Base-by-base conservation (phyloP, 2,797 vertebrate species). In the Mico argentatus region DNA sequence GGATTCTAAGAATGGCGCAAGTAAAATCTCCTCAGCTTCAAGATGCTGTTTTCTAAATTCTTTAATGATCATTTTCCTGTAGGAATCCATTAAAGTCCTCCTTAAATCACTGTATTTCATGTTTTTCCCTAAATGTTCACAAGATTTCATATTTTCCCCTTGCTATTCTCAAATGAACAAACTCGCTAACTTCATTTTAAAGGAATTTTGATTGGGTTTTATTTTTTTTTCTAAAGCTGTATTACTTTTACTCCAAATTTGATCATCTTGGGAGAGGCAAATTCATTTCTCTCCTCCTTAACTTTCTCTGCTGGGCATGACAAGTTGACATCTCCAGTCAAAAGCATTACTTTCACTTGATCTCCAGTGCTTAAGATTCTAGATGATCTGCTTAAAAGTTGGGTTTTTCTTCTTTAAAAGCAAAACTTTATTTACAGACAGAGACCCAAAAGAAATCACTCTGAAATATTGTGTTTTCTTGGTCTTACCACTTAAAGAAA, bases 211-310 rank as follows among this genome's bases (percentile, higher is more conserved):
- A 67, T 17, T 39, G 41, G n/a, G 6, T 48, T 92, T 94, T 52
- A n/a, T 59, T 89, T 91, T 59, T 5, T 84, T 85, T 88, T 41
- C 44, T 46, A 85, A 91, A 91, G 6, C 27, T 81, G 1, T 76
- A 26, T n/a, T 80, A 7, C 50, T 93, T 77, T 96, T 82, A 70
- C 20, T 87, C 11, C 50, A 55, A 82, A 92, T 91, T 9, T n/a
- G 24, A 75, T 82, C 11, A 50, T 50, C 80, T 57, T 86, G 41
- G 67, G 77, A 57, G 30, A 79, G 41, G 15, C 73, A 89, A 73
- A 91, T 77, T 88, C 27, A 82, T 94, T 77, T 81, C 72, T 89
- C 82, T 84, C 72, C 46, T 90, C 80, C 46, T 88, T 67, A 75
- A 26, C 41, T 39, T 79, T n/a, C 79, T 26, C 88, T 52, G 19